phyloP scores from a whole-genome alignment of 92 coral and sea anemone species.

The Nematostella vectensis region DNA sequence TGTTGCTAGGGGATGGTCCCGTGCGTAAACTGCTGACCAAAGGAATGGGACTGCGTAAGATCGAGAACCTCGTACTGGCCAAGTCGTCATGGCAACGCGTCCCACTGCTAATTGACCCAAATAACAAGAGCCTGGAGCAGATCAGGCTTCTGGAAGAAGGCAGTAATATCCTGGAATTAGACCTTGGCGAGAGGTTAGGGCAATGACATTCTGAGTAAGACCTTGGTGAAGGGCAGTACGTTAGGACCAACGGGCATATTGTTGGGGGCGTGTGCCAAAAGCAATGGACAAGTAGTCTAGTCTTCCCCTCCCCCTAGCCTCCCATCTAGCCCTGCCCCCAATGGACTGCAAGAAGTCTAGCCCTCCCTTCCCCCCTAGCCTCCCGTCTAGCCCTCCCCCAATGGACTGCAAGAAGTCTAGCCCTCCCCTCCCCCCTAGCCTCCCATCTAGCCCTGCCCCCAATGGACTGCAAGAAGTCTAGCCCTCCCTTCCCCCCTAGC shows the following conservation, averaged over 20 bases:
- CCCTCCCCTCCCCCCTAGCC: too few species aligned
- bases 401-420: too few species aligned
- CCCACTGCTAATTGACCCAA: conserved; percentile 85
- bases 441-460: too few species aligned
- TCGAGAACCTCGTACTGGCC: conserved; percentile 86
- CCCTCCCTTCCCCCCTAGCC: too few species aligned
- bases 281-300: too few species aligned
- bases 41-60: conserved; percentile 84
- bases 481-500: too few species aligned
- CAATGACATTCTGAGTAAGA: not conserved
- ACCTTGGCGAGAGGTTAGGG: conserved; percentile 83
- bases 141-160: conserved; percentile 72
- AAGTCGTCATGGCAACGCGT: conserved; percentile 91
- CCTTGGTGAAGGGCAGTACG: not conserved
- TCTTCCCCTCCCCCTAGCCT: too few species aligned
- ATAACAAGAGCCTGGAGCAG: conserved; percentile 73
- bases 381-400: too few species aligned
- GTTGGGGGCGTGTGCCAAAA: too few species aligned
- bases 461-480: too few species aligned
- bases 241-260: not conserved
- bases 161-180: conserved; percentile 65
- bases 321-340: too few species aligned
- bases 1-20: conserved; percentile 65
- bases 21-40: conserved; percentile 74
- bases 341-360: too few species aligned